Base-by-base conservation (phyloP, 2,888 invertebrate species). In the Coecobrya sp. region DNA sequence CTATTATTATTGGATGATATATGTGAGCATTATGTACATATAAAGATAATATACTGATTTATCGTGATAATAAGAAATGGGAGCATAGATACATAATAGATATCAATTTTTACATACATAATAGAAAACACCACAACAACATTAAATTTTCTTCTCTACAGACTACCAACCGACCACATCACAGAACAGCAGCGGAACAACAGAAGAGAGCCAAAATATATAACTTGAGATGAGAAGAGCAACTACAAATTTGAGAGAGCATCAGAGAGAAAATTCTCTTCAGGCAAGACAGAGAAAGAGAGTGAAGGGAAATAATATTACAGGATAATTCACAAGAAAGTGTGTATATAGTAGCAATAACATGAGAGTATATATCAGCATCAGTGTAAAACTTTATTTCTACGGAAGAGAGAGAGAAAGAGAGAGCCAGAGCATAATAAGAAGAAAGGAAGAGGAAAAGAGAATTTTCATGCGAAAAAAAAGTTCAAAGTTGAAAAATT, bases 401-500 rank as follows among this genome's bases (percentile, higher is more conserved):
- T 70, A 70, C 16, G 16, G 70, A 68, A 27, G 65, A 65, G 25
- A 65, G 27, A 10, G 27, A 25, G 65, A 22, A 19, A 16, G 0
- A n/a, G 45, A 22, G n/a, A n/a, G n/a, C n/a, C n/a, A n/a, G n/a
- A n/a, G n/a, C n/a, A n/a, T 3, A 16, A 55, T 27, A 11, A 55
- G 30, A 59, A 81, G 27, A 81, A 27, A 52, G 19, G 7, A 82
- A 59, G 36, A 36, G 8, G 30, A 62, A 81, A 62, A 36, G 10
- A 13, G 62, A 59, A 82, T 82, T 82, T 62, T 42, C 82, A 82
- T 82, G 82, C 82, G 45, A 30, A 19, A 68, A 79, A 76, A 79
- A 62, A 62, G 82, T 82, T 82, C 82, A 82, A 82, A 82, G 82
- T 82, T 82, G 82, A 82, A 62, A 82, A 82, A 82, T 82, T 82